Evolutionary conservation across 2,888 invertebrate genomes (phyloP), one percentile per base, ranked within the genome.

Genomic region (Catocala nupta): DNA sequence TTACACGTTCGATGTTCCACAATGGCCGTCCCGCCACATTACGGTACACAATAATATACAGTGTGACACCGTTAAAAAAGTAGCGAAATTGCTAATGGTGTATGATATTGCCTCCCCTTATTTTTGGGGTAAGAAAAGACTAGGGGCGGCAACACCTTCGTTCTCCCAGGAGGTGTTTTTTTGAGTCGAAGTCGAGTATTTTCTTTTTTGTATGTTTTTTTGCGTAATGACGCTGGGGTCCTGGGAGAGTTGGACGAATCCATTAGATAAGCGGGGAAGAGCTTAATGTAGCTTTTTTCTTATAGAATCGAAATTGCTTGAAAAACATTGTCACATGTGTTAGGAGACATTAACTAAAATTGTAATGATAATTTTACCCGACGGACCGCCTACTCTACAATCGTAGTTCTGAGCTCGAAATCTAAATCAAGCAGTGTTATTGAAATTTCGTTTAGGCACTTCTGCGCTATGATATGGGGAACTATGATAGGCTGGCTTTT

Each of bases 51-150:
- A 84, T 82, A 86, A 84, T 86, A 88, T 90, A 85, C 90, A 88
- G 85, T 90, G 92, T 90, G 92, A 93, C 93, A 92, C 89, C 90
- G 93, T 93, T 93, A 94, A 94, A 94, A 93, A 94, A 94, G 90
- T 92, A 90, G 84, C 89, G 87, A 94, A 93, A 94, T 94, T 91
- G 94, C 92, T 94, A 94, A 94, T 94, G 94, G 94, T 92, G 94
- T 94, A 94, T 94, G 94, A 95, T 95, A 95, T 95, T 95, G 95
- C 95, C 92, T 94, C 93, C 93, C 93, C 89, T 89, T 80, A 87
- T 87, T 89, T 86, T 86, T 88, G 81, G 92, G 91, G 92, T 88
- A 92, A 92, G 91, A 89, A 90, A 90, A 90, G 88, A 87, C 86
- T 86, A 81, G 87, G 92, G 93, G 93, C 90, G 92, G 93, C 82